phyloP scores from a whole-genome alignment of 2,888 invertebrate genomes.

The Panopea generosa region DNA sequence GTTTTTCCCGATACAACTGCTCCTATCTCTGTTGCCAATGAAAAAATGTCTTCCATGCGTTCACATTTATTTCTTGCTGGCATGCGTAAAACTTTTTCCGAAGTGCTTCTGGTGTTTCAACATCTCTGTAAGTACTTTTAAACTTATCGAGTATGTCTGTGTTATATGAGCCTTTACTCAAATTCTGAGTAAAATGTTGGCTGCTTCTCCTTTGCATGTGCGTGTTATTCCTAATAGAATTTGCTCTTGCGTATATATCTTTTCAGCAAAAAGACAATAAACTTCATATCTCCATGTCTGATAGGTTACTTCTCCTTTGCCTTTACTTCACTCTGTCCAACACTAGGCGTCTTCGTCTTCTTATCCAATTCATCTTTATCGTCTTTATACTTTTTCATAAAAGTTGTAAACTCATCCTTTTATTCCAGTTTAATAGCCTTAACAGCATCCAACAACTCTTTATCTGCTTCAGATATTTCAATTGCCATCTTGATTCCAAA shows the following conservation, averaged over 20 bases:
- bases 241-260: not conserved
- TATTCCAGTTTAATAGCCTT: not conserved
- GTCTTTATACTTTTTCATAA: not conserved
- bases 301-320: not conserved
- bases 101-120: not conserved
- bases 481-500: not conserved
- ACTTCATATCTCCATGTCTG: conserved; percentile 2
- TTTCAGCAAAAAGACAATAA: not conserved
- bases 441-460: not conserved
- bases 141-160: not conserved
- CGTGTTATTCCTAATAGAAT: not conserved
- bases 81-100: not conserved
- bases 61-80: not conserved
- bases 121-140: not conserved
- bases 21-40: not conserved
- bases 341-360: not conserved
- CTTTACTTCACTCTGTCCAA: not conserved
- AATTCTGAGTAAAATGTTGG: not conserved
- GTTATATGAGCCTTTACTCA: not conserved
- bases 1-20: not conserved
- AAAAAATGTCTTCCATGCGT: not conserved
- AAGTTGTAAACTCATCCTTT: not conserved
- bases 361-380: not conserved
- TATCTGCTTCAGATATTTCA: not conserved
- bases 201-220: not conserved